Percentiles rank a stretch among this genome's conserved stretches.
phyloP scores from a whole-genome alignment of 1,140 invertebrate genomes.

The Drosophila baimaii region DNA sequence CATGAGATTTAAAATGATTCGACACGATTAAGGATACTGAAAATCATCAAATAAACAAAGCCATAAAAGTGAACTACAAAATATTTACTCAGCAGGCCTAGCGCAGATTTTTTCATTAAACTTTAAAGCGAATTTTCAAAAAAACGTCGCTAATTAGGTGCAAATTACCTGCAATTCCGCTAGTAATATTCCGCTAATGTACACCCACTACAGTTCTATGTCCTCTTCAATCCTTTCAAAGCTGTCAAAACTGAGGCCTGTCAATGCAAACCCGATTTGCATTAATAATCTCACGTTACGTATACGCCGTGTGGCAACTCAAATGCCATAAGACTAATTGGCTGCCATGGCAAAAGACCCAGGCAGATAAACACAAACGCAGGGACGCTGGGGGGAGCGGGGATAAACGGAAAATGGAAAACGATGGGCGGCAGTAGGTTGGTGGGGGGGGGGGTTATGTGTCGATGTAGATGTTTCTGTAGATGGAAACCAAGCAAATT shows the following conservation, averaged over 20 bases:
- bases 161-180: not conserved
- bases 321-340: constrained; percentile 72
- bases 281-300: constrained; percentile 67
- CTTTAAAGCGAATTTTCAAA: not conserved
- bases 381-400: not conserved
- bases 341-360: constrained; percentile 40
- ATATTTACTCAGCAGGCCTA: not conserved
- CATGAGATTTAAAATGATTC: no score
- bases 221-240: constrained; percentile 25
- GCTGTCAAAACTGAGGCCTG: constrained; percentile 41
- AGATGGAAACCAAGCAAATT: constrained; percentile 27
- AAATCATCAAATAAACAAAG: not conserved
- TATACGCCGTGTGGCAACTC: constrained; percentile 58
- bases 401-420: not conserved
- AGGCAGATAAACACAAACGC: constrained; percentile 15
- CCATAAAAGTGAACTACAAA: not conserved
- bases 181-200: not conserved
- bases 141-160: constrained; percentile 1
- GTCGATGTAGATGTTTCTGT: constrained; percentile 22
- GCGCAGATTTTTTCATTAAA: not conserved
- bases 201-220: not conserved
- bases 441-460: not conserved
- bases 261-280: constrained; percentile 65
- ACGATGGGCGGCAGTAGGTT: not conserved
- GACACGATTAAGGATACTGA: no score